Percentiles rank a stretch among this genome's conserved stretches.
These are phyloP conservation scores for Caradrina kadenii DNA, from an alignment of 2,888 invertebrate genomes.

Conservation along the genomic window DNA sequence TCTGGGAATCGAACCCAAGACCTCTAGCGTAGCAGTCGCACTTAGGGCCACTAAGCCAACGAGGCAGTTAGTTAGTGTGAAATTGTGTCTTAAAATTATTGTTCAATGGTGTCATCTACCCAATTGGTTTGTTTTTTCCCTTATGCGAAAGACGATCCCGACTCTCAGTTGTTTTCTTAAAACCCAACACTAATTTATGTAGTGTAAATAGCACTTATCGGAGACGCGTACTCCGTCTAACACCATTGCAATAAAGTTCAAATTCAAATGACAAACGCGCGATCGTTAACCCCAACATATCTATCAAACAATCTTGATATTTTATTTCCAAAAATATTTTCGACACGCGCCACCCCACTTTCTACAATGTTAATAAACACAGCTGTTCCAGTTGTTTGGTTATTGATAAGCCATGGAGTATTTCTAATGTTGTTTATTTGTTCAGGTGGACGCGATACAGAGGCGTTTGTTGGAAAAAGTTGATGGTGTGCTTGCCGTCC, in stretches of 20 bases:
- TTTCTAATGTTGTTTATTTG: conserved; percentile 63
- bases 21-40: no score
- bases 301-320: conserved; percentile 18
- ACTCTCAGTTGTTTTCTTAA: conserved; percentile 14
- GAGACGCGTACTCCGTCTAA: background rate
- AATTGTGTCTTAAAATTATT: no score
- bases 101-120: no score
- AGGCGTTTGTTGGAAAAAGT: conserved; percentile 96
- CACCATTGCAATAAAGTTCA: background rate
- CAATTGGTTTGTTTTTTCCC: background rate
- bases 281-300: conserved; percentile 1
- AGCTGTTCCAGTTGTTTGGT: conserved; percentile 44
- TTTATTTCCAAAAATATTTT: conserved; percentile 22
- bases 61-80: no score
- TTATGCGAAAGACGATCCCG: background rate
- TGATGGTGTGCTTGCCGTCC: conserved; percentile 98
- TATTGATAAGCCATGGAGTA: conserved; percentile 34
- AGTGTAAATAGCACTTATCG: background rate
- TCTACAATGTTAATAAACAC: conserved; percentile 36
- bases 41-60: no score
- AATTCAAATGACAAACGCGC: conserved; percentile 8
- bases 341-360: conserved; percentile 29
- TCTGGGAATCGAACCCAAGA: no score
- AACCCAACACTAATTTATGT: background rate
- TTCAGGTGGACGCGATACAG: conserved; percentile 96